Base-by-base conservation (phyloP, 1,140 invertebrate genomes). In the Danaus plexippus region DNA sequence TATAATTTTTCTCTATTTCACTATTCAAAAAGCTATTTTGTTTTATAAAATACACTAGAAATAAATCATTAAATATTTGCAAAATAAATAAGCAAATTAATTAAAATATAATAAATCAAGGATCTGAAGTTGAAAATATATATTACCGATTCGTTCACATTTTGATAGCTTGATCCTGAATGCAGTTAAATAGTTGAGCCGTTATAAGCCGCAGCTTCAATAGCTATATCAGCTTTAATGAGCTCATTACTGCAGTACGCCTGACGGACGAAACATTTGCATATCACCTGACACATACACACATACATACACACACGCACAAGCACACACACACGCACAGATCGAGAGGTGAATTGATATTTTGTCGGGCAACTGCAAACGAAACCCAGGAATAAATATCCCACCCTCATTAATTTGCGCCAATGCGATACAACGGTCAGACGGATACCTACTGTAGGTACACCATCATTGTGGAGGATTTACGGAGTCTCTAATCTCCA, bases 321-420 rank as follows among this genome's bases (percentile, higher is more conserved):
- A 61, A 61, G 63, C 59, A 62, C 47, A 49, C 45, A 60, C 55
- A 57, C 47, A 64, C 48, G 58, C 49, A 52, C 57, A 59, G 56
- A 54, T 64, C 52, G 62, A 61, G 58, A 64, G 61, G 62, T 61
- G 66, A 72, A 69, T 68, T 79, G 74, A 77, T 80, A 79, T 80
- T 80, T 74, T 77, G 76, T 62, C 61, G 66, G 61, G 67, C 70
- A 73, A 64, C 67, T 65, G 67, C 64, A 72, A 74, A 71, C 70
- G 72, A 75, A 80, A 72, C 69, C 69, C 71, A 73, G 76, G 79
- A 80, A 84, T 84, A 85, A 85, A 85, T 82, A 82, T 75, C 69
- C 72, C 73, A 73, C 71, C 66, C 77, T 85, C 78, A 83, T 85
- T 80, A 82, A 85, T 81, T 83, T 81, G 77, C 80, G 74, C 78